Base-by-base conservation (phyloP, 2,113 vertebrate species). In the Phrynosoma platyrhinos region DNA sequence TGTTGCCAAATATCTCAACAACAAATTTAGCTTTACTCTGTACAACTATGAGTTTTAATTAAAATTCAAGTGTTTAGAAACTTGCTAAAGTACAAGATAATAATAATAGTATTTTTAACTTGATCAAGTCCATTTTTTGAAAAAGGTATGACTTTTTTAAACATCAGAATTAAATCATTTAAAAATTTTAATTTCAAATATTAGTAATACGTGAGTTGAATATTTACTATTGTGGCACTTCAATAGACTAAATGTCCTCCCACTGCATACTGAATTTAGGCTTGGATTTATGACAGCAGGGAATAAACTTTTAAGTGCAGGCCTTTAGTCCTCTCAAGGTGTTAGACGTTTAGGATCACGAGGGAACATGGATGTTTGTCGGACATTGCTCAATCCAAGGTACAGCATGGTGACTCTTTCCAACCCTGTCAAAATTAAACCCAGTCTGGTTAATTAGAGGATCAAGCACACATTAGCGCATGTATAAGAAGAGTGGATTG, bases 331-430 rank as follows among this genome's bases (percentile, higher is more conserved):
- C 6, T 0, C n/a, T 98, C 95, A 99, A 78, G 99, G 99, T 0
- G 98, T 99, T 84, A 99, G 97, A 87, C 99, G 97, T 91, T 99
- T 99, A 80, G 99, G 99, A 91, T 99, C 99, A 79, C 99, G 98
- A 0, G 99, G 99, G 95, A 99, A 99, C 99, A 99, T 99, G 91
- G 99, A 99, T 68, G 99, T 99, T 95, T 99, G 99, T 0, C 99
- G 99, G 27, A 99, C 95, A 5, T 99, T 99, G 96, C 98, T 98
- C 83, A 99, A 94, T 36, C 99, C 99, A 47, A 99, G 96, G 93
- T 98, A 99, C 92, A 99, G 96, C 99, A 99, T 99, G 87, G 98
- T 99, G 25, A 99, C 99, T 94, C 99, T 97, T 96, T 99, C 99
- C 96, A 99, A 95, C 84, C 99, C 99, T 99, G 91, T 2, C 78